phyloP scores from a whole-genome alignment of 2,888 invertebrate species.

The Cryptosula pallasiana region DNA sequence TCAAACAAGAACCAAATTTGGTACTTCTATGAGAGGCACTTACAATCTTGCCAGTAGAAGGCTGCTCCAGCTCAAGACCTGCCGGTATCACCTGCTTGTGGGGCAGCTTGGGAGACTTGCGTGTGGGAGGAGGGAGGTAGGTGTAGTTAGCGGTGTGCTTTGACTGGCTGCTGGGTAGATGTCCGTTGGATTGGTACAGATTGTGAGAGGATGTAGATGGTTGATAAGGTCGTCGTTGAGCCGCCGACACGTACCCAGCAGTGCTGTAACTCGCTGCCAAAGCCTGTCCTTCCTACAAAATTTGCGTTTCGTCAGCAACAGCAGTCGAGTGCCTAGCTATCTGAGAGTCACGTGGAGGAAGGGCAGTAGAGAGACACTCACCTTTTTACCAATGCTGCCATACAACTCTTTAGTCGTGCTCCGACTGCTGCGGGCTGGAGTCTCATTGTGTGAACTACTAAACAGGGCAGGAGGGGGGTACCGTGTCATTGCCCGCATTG shows the following conservation, averaged over 20 bases:
- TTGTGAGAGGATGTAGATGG: not conserved
- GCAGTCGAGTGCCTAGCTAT: too few relatives aligned
- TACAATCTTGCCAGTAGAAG: not conserved
- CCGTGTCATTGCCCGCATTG: not conserved
- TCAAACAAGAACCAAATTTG: too few relatives aligned
- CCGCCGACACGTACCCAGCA: not conserved
- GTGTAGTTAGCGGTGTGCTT: slow-evolving; percentile 10
- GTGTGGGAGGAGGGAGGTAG: slow-evolving; percentile 10
- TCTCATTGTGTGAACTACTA: not conserved
- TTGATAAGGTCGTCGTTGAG: not conserved
- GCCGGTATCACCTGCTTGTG: slow-evolving; percentile 8
- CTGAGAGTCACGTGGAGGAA: too few relatives aligned
- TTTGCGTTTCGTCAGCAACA: too few relatives aligned
- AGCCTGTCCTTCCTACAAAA: too few relatives aligned
- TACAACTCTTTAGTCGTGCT: not conserved
- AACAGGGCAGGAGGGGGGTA: slow-evolving; percentile 11
- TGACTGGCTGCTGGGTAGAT: not conserved
- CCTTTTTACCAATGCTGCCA: not conserved
- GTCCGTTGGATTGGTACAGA: not conserved
- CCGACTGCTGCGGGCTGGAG: not conserved
- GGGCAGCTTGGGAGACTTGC: slow-evolving; percentile 16
- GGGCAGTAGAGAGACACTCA: not conserved
- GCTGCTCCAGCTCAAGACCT: not conserved
- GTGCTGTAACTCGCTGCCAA: not conserved
- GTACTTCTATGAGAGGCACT: not conserved